Evolutionary conservation across 1,140 invertebrate species (phyloP).

Genomic region (Nymphalis io): DNA sequence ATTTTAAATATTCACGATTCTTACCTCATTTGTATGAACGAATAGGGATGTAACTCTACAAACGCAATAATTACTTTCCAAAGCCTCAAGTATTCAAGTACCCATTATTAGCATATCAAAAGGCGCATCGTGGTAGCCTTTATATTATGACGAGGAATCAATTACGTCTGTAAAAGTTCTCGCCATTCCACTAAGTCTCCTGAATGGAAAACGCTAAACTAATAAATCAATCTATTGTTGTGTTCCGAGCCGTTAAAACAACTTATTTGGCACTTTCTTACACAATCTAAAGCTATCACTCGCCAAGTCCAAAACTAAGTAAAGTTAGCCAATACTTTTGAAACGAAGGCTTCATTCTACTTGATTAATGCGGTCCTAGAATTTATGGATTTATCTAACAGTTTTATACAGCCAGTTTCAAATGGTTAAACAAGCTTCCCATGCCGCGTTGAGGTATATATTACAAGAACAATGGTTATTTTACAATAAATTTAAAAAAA

Average conservation of each 20-base stretch:
- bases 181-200: constrained; percentile 34
- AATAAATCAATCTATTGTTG: constrained; percentile 38
- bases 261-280: not conserved
- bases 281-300: not conserved
- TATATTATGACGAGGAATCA: constrained; percentile 43
- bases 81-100: not conserved
- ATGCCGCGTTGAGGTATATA: no score
- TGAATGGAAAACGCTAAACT: constrained; percentile 35
- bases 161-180: constrained; percentile 49
- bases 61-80: not conserved
- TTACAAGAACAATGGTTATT: no score
- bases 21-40: not conserved
- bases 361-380: no score
- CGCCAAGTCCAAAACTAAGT: not conserved
- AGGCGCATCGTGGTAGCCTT: constrained; percentile 1
- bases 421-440: not conserved
- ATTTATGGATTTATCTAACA: not conserved
- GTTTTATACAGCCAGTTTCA: not conserved
- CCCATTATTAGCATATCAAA: constrained; percentile 14
- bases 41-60: not conserved
- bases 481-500: no score
- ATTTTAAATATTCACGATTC: not conserved
- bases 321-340: not conserved
- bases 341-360: no score
- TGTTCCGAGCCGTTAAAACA: constrained; percentile 20